Conservation (phyloP, 2,113 vertebrate species). For the Falco punctatus region DNA sequence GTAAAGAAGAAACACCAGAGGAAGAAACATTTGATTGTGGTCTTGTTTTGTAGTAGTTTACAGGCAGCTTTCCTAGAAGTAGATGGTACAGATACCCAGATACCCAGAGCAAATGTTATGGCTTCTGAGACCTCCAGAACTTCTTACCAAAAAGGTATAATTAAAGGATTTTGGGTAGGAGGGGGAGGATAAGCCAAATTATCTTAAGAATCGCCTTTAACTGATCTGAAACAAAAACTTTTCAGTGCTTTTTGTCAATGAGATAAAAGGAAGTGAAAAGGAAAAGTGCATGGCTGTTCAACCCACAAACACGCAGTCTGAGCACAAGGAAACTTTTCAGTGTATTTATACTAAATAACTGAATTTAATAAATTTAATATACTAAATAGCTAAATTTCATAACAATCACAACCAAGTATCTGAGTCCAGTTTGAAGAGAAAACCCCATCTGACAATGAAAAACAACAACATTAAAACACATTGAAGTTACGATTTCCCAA, state of each 20-base stretch:
- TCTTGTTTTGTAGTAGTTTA: neutral
- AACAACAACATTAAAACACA: neutral
- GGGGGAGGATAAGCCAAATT: neutral
- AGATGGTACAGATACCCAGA: neutral
- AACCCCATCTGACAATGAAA: neutral
- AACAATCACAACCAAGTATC: neutral
- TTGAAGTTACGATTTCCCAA: neutral
- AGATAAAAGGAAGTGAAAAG: conserved; percentile 31
- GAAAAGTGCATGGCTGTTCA: neutral
- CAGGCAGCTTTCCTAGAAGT: conserved; percentile 4
- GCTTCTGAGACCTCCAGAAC: neutral
- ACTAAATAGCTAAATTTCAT: neutral
- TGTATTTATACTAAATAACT: neutral
- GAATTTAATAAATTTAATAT: neutral
- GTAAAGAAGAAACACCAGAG: neutral
- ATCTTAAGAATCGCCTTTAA: neutral
- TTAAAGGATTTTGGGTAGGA: neutral
- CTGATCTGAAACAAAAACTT: neutral
- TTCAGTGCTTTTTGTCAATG: neutral
- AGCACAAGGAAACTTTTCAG: neutral
- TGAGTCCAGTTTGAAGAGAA: neutral
- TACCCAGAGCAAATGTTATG: neutral
- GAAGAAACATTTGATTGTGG: neutral
- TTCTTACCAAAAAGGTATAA: neutral
- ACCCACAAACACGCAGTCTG: neutral